Percentiles rank a stretch among this genome's conserved stretches.
Evolutionary conservation across 2,797 vertebrate genomes (phyloP).

Genomic region (Lepilemur ruficaudatus): DNA sequence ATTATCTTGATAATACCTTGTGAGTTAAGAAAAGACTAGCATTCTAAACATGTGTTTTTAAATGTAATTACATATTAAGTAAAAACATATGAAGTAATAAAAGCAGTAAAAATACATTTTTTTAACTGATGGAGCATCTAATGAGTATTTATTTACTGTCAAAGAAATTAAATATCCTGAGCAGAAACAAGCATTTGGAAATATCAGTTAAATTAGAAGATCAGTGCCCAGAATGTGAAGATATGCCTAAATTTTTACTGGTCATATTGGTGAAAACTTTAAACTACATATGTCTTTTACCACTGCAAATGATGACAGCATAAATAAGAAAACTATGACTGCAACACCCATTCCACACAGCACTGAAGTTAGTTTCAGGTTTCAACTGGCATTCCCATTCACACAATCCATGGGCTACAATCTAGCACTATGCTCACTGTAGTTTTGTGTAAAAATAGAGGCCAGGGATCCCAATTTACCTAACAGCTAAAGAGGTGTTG

Average conservation of each 20-base stretch:
- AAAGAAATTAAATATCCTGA: background rate
- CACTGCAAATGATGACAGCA: background rate
- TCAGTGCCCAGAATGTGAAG: background rate
- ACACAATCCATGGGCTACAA: background rate
- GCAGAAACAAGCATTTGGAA: background rate
- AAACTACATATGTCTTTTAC: background rate
- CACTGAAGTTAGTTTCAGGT: too few relatives aligned
- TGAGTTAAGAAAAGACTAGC: background rate
- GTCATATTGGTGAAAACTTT: background rate
- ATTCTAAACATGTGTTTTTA: background rate
- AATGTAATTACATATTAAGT: background rate
- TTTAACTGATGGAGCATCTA: background rate
- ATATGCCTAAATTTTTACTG: background rate
- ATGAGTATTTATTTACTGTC: background rate
- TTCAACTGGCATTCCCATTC: background rate
- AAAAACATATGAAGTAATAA: background rate
- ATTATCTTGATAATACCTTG: background rate
- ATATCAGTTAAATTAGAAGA: background rate
- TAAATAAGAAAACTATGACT: background rate
- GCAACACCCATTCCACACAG: background rate
- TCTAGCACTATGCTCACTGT: background rate
- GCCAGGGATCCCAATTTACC: background rate
- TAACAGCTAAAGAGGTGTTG: too few relatives aligned
- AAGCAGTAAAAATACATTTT: background rate
- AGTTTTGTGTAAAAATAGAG: background rate